These are phyloP conservation scores for Tetragnatha montana DNA, from an alignment of 2,888 invertebrate genomes.

Conservation along the genomic window DNA sequence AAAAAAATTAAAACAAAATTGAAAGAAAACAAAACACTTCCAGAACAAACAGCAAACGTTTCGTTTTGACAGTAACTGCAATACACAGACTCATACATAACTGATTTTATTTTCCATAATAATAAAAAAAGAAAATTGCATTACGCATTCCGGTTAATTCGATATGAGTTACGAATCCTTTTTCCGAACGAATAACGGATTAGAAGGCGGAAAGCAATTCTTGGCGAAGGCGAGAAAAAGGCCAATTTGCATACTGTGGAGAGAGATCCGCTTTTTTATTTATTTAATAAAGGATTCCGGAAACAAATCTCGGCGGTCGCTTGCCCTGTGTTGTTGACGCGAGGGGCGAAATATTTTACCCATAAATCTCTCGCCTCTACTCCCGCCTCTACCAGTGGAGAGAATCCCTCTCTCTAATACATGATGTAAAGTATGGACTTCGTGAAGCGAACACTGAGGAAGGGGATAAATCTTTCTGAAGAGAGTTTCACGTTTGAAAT, in stretches of 20 bases:
- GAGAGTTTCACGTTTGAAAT: neutral
- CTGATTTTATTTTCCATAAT: no score
- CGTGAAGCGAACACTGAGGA: conserved; percentile 26
- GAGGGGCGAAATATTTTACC: conserved; percentile 48
- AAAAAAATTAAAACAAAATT: no score
- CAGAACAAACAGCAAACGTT: no score
- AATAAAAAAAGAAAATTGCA: no score
- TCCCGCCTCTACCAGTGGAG: conserved; percentile 12
- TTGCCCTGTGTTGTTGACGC: conserved; percentile 30
- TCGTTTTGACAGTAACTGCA: no score
- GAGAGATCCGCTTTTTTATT: neutral
- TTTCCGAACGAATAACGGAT: neutral
- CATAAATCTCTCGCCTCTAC: conserved; percentile 41
- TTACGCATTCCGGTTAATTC: neutral
- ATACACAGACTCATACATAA: no score
- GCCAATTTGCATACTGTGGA: neutral
- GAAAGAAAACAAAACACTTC: no score
- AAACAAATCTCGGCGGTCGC: neutral
- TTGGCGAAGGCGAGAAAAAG: neutral
- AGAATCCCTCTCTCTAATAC: neutral
- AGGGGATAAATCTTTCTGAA: conserved; percentile 26
- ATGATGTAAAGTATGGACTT: conserved; percentile 46
- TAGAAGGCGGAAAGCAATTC: neutral
- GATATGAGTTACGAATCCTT: neutral
- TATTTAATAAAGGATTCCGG: neutral